phyloP scores from a whole-genome alignment of 2,113 vertebrate species.

The Pristiophorus japonicus region DNA sequence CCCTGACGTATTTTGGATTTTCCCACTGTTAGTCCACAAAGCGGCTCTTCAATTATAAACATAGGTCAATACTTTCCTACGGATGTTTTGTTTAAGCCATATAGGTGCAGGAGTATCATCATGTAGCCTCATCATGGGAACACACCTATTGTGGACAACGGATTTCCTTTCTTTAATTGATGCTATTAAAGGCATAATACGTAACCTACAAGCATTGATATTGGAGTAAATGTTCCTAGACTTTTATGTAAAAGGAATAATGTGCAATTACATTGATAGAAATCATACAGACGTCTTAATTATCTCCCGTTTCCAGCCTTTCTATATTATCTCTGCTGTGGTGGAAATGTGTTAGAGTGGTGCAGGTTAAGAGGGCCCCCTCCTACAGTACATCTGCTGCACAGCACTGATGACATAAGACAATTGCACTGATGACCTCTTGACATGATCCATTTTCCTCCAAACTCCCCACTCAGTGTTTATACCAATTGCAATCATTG shows the following conservation, averaged over 20 bases:
- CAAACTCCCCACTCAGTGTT: not conserved
- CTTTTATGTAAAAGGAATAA: too few species aligned
- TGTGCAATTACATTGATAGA: too few species aligned
- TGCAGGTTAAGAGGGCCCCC: too few species aligned
- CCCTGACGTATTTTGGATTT: not conserved
- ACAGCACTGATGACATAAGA: not conserved
- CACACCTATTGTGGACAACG: too few species aligned
- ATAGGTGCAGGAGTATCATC: not conserved
- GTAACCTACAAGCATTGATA: too few species aligned
- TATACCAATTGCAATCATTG: not conserved
- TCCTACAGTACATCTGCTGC: not conserved
- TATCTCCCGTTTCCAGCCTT: too few species aligned
- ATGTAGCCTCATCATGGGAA: too few species aligned
- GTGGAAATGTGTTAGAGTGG: not conserved
- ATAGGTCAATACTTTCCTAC: not conserved
- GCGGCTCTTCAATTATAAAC: not conserved
- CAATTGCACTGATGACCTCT: not conserved
- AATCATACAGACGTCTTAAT: too few species aligned
- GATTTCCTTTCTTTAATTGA: too few species aligned
- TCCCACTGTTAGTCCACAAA: not conserved
- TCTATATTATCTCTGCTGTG: not conserved
- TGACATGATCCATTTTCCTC: not conserved
- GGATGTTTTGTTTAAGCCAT: not conserved
- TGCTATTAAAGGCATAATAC: too few species aligned
- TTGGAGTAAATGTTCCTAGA: too few species aligned